phyloP scores from a whole-genome alignment of 2,888 invertebrate species.

The Pseudococcus viburni region DNA sequence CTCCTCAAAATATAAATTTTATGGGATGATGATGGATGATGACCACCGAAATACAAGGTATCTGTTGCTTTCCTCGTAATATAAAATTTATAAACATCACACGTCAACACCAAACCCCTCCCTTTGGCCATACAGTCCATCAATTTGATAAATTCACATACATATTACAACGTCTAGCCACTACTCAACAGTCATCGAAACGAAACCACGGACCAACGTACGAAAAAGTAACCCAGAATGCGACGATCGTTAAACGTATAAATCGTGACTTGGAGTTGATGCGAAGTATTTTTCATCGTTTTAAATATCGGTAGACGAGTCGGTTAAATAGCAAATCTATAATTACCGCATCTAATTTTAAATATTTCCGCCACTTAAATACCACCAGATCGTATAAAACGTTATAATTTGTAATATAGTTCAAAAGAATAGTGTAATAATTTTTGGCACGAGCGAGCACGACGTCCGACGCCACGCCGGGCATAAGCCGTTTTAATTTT shows the following conservation, averaged over 20 bases:
- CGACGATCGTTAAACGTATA: conserved; percentile 9
- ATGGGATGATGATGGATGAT: too few species aligned
- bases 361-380: conserved; percentile 52
- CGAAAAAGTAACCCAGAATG: not conserved
- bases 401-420: conserved; percentile 41
- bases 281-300: conserved; percentile 19
- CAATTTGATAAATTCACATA: not conserved
- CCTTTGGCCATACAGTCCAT: not conserved
- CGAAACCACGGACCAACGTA: not conserved
- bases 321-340: conserved; percentile 47
- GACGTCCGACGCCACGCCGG: not conserved
- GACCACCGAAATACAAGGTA: not conserved
- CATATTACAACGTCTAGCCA: not conserved
- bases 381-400: conserved; percentile 16
- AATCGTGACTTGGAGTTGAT: conserved; percentile 31
- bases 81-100: not conserved
- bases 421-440: conserved; percentile 36
- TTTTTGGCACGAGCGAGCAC: conserved; percentile 31
- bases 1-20: too few species aligned
- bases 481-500: conserved; percentile 8
- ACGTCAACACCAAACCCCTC: not conserved
- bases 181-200: conserved; percentile 3
- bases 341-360: conserved; percentile 55
- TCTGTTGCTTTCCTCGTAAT: not conserved
- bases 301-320: conserved; percentile 30